A percentile compares a stretch with the other conserved stretches of the same genome.
Conservation (phyloP, 2,797 vertebrate species). For the Erethizon dorsatum region DNA sequence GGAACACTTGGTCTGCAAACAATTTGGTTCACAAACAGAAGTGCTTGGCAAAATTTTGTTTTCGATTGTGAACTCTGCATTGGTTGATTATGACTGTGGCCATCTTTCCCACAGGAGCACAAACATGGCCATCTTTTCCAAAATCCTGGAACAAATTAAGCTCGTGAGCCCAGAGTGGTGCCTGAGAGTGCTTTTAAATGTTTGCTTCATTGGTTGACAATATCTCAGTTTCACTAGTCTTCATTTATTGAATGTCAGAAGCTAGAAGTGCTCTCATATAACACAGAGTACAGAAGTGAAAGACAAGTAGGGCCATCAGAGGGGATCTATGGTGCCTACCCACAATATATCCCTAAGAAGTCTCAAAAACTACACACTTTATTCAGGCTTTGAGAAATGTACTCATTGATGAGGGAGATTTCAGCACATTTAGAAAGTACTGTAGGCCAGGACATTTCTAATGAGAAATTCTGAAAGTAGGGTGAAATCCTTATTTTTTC, state of each 20-base stretch:
- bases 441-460: background rate
- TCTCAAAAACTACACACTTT: background rate
- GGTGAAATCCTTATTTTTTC: background rate
- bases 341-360: background rate
- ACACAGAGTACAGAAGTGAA: background rate
- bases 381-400: background rate
- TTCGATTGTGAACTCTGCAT: background rate
- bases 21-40: background rate
- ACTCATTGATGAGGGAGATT: background rate
- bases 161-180: background rate
- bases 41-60: background rate
- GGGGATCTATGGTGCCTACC: background rate
- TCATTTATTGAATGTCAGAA: constrained; percentile 17
- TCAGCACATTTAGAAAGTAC: constrained; percentile 30
- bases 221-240: background rate
- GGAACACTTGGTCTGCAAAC: background rate
- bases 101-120: background rate
- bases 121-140: background rate
- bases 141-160: background rate
- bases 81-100: background rate
- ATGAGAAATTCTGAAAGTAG: background rate
- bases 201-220: background rate
- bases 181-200: background rate
- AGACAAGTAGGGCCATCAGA: background rate
- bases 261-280: background rate